Percentiles rank a stretch among this genome's conserved stretches.
These are phyloP conservation scores for Platygyra sinensis DNA, from an alignment of 64 coral and sea anemone genomes.

Conservation along the genomic window DNA sequence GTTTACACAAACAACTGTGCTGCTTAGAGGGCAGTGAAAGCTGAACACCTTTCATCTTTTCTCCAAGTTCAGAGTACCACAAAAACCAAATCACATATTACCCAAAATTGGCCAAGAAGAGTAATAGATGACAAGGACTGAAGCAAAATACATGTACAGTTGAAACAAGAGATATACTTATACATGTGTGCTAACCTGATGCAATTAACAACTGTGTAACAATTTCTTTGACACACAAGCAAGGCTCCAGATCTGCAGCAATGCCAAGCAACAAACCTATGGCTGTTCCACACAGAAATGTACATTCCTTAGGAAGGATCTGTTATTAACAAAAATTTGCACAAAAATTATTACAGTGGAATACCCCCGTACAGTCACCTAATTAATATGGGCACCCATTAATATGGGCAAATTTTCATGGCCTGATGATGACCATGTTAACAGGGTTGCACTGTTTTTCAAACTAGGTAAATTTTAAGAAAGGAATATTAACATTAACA, in stretches of 20 bases:
- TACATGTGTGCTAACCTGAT: background rate
- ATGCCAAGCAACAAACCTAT: background rate
- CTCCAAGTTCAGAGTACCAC: too few relatives aligned
- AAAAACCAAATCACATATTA: too few relatives aligned
- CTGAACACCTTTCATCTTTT: too few relatives aligned
- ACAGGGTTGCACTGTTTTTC: background rate
- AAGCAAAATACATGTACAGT: too few relatives aligned
- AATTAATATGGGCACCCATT: background rate
- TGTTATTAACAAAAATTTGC: background rate
- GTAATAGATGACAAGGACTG: too few relatives aligned
- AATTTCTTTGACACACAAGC: background rate
- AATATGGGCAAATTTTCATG: too few relatives aligned
- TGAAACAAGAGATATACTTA: background rate
- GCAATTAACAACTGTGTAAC: background rate
- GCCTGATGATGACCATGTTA: background rate
- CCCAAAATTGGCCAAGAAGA: too few relatives aligned
- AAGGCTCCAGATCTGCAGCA: background rate
- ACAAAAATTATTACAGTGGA: background rate
- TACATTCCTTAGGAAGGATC: constrained; percentile 7
- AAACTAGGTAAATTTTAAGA: too few relatives aligned
- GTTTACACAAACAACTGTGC: too few relatives aligned
- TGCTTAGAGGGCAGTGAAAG: too few relatives aligned
- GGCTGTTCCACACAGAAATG: constrained; percentile 11
- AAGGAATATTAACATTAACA: too few relatives aligned
- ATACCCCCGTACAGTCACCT: background rate